Conservation (phyloP, 2,888 invertebrate genomes). For the Prostheceraeus crozeri region DNA sequence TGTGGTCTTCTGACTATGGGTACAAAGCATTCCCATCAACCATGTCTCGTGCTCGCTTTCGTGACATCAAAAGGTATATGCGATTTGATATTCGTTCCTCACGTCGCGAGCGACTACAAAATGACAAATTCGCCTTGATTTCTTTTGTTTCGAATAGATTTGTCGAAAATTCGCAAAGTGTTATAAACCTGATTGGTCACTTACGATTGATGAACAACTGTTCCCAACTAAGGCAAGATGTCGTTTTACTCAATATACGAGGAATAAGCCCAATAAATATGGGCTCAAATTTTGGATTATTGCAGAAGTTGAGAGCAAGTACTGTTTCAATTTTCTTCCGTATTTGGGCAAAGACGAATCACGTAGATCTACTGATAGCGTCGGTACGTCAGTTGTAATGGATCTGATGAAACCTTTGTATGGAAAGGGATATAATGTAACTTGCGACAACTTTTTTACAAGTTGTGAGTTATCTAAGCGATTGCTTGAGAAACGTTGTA, state of each 20-base stretch:
- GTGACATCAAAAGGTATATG: too few species aligned
- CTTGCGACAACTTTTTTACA: constrained; percentile 20
- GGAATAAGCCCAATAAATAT: constrained; percentile 14
- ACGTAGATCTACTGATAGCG: background rate
- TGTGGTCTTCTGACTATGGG: too few species aligned
- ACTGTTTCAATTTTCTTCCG: background rate
- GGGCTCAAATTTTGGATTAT: constrained; percentile 14
- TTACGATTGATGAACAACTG: constrained; percentile 12
- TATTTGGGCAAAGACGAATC: constrained; percentile 1
- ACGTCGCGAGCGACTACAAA: too few species aligned
- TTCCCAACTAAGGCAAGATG: constrained; percentile 23
- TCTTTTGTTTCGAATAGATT: background rate
- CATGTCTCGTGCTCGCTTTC: too few species aligned
- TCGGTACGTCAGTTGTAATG: constrained; percentile 1
- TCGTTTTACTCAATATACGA: constrained; percentile 18
- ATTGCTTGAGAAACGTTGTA: background rate
- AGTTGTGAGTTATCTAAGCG: background rate
- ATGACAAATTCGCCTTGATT: constrained; percentile 11
- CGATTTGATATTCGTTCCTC: too few species aligned
- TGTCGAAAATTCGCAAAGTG: constrained; percentile 15
- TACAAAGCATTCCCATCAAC: too few species aligned
- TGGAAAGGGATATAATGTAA: constrained; percentile 19
- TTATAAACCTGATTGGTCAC: background rate
- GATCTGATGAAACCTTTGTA: constrained; percentile 1
- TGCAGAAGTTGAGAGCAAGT: constrained; percentile 22